Evolutionary conservation across 2,797 vertebrate species (phyloP).

Genomic region (Spondyliosoma cantharus): DNA sequence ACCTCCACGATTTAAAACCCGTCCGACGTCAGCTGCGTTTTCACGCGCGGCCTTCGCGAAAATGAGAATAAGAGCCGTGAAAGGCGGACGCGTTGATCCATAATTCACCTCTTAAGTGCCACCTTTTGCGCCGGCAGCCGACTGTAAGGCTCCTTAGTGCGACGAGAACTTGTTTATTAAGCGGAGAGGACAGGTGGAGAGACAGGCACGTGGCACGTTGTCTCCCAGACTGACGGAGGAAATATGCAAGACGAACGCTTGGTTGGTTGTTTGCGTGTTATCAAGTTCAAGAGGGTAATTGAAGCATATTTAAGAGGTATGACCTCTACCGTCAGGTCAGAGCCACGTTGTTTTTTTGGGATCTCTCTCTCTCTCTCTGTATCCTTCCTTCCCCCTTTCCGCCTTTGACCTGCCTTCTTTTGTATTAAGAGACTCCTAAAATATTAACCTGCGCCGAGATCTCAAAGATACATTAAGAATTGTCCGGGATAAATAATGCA

Average conservation of each 20-base stretch:
- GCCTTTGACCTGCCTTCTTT: constrained; percentile 61
- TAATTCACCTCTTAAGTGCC: constrained; percentile 61
- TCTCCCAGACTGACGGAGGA: neutral
- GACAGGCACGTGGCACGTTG: constrained; percentile 41
- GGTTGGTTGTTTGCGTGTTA: constrained; percentile 25
- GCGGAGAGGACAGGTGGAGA: constrained; percentile 54
- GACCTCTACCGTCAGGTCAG: constrained; percentile 65
- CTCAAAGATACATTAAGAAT: constrained; percentile 74
- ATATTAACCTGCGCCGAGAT: constrained; percentile 74
- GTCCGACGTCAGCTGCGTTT: constrained; percentile 39
- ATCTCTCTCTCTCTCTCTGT: constrained; percentile 19
- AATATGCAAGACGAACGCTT: neutral
- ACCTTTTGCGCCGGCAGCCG: constrained; percentile 45
- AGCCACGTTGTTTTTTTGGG: constrained; percentile 54
- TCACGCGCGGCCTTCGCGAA: constrained; percentile 63
- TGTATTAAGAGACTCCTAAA: constrained; percentile 59
- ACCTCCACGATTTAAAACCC: constrained; percentile 64
- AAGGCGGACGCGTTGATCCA: constrained; percentile 43
- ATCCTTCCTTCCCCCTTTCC: constrained; percentile 34
- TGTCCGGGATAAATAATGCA: constrained; percentile 78
- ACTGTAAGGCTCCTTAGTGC: constrained; percentile 51
- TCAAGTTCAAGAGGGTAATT: constrained; percentile 58
- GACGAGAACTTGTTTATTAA: constrained; percentile 66
- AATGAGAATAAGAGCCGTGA: constrained; percentile 55
- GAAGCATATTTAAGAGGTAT: constrained; percentile 57